Evolutionary conservation across 2,888 invertebrate genomes (phyloP).

Genomic region (Pelosia muscerda): DNA sequence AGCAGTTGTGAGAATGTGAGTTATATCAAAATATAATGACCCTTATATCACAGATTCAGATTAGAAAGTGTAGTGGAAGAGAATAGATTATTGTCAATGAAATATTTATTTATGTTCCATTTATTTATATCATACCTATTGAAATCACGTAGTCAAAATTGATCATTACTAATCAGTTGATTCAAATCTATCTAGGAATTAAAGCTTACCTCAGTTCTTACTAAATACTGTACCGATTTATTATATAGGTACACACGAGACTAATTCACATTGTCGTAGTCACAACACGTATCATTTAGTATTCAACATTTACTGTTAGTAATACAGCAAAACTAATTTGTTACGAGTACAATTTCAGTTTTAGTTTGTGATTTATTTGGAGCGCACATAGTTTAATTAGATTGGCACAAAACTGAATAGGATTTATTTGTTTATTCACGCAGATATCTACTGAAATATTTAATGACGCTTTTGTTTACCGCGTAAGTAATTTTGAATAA

Average conservation of each 20-base stretch:
- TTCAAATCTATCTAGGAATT: background rate
- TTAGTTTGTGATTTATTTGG: slow-evolving; percentile 62
- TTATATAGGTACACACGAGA: slow-evolving; percentile 1
- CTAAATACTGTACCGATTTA: background rate
- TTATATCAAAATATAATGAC: too few relatives aligned
- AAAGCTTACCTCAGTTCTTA: background rate
- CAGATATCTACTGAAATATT: slow-evolving; percentile 29
- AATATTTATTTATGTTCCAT: too few relatives aligned
- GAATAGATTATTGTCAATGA: background rate
- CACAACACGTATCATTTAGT: slow-evolving; percentile 31
- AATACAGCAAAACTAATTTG: slow-evolving; percentile 49
- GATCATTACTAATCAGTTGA: background rate
- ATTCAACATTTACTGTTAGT: slow-evolving; percentile 26
- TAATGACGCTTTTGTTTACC: background rate
- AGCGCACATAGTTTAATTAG: slow-evolving; percentile 62
- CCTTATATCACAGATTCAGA: too few relatives aligned
- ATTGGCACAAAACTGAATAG: slow-evolving; percentile 45
- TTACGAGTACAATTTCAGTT: slow-evolving; percentile 52
- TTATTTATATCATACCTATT: background rate
- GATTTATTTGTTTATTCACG: slow-evolving; percentile 38
- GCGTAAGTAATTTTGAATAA: too few relatives aligned
- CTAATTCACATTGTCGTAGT: slow-evolving; percentile 24
- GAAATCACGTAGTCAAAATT: background rate
- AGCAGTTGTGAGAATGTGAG: too few relatives aligned
- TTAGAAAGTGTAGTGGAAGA: too few relatives aligned